Conservation (phyloP, 2,888 invertebrate species). For the Agrenia bidenticulata region DNA sequence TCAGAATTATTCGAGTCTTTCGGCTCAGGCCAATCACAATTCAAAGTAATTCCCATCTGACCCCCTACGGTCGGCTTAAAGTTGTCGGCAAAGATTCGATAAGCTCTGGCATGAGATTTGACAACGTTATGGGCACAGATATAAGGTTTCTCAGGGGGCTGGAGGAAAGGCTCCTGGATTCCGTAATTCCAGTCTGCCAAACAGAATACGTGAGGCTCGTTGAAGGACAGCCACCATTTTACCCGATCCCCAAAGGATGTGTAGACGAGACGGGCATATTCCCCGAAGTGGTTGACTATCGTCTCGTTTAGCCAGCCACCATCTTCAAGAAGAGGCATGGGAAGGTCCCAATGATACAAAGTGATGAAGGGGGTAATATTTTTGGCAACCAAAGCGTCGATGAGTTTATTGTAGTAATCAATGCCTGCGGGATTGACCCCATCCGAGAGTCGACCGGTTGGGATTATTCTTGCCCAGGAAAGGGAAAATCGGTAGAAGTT, state of each 20-base stretch:
- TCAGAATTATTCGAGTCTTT: slow-evolving; percentile 27
- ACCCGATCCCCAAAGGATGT: slow-evolving; percentile 60
- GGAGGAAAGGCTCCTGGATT: slow-evolving; percentile 4
- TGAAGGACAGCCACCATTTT: slow-evolving; percentile 40
- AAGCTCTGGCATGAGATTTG: slow-evolving; percentile 27
- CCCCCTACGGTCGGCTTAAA: slow-evolving; percentile 23
- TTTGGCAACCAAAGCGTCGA: slow-evolving; percentile 66
- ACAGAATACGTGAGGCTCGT: slow-evolving; percentile 45
- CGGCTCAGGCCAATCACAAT: slow-evolving; percentile 33
- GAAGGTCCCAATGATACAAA: slow-evolving; percentile 56
- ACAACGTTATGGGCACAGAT: slow-evolving; percentile 32
- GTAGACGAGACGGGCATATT: slow-evolving; percentile 59
- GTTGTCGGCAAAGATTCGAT: slow-evolving; percentile 32
- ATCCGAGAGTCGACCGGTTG: slow-evolving; percentile 53
- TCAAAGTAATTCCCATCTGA: slow-evolving; percentile 29
- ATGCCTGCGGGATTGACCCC: slow-evolving; percentile 68
- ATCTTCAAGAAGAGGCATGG: slow-evolving; percentile 58
- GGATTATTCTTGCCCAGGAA: slow-evolving; percentile 58
- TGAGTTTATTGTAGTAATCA: slow-evolving; percentile 73
- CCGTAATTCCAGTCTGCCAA: slow-evolving; percentile 25
- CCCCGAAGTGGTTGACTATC: slow-evolving; percentile 59
- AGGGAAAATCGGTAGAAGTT: slow-evolving; percentile 56
- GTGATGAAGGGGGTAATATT: slow-evolving; percentile 63
- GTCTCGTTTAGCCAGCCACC: slow-evolving; percentile 57
- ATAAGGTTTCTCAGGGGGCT: slow-evolving; percentile 34